Evolutionary conservation across 2,113 vertebrate genomes (phyloP).

Genomic region (Mola mola): DNA sequence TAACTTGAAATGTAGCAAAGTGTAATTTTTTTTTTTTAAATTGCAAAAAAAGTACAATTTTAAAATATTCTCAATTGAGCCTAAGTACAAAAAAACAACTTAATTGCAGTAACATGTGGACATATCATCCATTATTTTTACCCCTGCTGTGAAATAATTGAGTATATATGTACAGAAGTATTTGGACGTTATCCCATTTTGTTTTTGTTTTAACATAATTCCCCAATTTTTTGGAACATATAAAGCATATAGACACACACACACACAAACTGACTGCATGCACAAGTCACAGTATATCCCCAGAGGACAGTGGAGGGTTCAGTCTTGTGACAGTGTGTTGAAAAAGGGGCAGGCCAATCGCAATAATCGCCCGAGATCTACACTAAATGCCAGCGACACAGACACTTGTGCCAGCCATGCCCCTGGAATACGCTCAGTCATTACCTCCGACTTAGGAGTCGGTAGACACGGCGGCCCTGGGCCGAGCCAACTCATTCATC

Average conservation of each 20-base stretch:
- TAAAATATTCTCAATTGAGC: too few relatives aligned
- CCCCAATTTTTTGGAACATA: too few relatives aligned
- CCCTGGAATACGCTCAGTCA: constrained; percentile 62
- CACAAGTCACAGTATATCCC: not conserved
- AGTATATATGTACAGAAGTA: too few relatives aligned
- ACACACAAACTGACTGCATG: not conserved
- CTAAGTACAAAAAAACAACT: too few relatives aligned
- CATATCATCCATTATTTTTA: too few relatives aligned
- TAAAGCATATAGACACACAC: not conserved
- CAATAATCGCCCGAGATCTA: constrained; percentile 44
- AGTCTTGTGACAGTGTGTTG: constrained; percentile 40
- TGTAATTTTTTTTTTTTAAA: too few relatives aligned
- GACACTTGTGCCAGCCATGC: constrained; percentile 52
- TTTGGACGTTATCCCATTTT: too few relatives aligned
- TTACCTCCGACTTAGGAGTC: constrained; percentile 70
- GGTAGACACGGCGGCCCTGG: constrained; percentile 56
- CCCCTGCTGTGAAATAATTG: too few relatives aligned
- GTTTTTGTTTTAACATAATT: too few relatives aligned
- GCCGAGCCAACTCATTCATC: constrained; percentile 58
- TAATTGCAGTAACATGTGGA: too few relatives aligned
- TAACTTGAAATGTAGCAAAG: too few relatives aligned
- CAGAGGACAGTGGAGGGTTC: constrained; percentile 15
- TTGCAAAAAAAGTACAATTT: too few relatives aligned
- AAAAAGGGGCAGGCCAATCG: constrained; percentile 43
- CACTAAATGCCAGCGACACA: constrained; percentile 52